Conservation (phyloP, 2,888 invertebrate genomes). For the Synanthedon myopaeformis region DNA sequence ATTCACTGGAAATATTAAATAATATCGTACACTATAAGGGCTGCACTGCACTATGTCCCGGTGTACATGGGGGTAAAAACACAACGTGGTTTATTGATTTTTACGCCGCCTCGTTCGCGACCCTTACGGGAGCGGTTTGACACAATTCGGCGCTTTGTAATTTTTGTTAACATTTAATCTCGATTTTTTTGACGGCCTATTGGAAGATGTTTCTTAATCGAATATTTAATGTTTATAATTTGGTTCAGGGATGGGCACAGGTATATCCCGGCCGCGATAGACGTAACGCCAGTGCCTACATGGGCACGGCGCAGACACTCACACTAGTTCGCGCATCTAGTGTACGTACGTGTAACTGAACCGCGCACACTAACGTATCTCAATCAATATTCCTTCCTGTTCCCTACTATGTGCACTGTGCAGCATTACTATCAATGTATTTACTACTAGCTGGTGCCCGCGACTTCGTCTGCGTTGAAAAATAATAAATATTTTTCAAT, state of each 20-base stretch:
- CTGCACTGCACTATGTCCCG: slow-evolving; percentile 28
- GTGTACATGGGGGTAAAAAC: slow-evolving; percentile 15
- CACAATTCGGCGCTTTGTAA: neutral
- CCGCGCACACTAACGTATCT: slow-evolving; percentile 42
- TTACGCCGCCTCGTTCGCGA: slow-evolving; percentile 27
- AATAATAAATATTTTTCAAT: too few species aligned
- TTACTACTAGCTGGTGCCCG: slow-evolving; percentile 2
- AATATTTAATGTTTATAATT: slow-evolving; percentile 26
- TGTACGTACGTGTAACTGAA: slow-evolving; percentile 18
- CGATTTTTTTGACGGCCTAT: neutral
- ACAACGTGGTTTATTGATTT: slow-evolving; percentile 55
- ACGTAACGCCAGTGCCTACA: slow-evolving; percentile 17
- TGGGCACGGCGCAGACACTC: slow-evolving; percentile 26
- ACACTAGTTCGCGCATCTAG: slow-evolving; percentile 20
- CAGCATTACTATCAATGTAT: slow-evolving; percentile 41
- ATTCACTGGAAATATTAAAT: slow-evolving; percentile 51
- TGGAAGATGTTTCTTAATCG: slow-evolving; percentile 1
- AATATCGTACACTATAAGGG: slow-evolving; percentile 30
- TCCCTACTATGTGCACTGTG: slow-evolving; percentile 25
- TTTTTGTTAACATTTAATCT: neutral
- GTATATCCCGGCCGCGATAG: slow-evolving; percentile 20
- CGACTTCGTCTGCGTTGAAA: too few species aligned
- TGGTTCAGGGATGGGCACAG: slow-evolving; percentile 18
- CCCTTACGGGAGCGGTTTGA: slow-evolving; percentile 16
- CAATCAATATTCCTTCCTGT: slow-evolving; percentile 58